Base-by-base conservation (phyloP, 1,140 invertebrate species). In the Teleogryllus occipitalis region DNA sequence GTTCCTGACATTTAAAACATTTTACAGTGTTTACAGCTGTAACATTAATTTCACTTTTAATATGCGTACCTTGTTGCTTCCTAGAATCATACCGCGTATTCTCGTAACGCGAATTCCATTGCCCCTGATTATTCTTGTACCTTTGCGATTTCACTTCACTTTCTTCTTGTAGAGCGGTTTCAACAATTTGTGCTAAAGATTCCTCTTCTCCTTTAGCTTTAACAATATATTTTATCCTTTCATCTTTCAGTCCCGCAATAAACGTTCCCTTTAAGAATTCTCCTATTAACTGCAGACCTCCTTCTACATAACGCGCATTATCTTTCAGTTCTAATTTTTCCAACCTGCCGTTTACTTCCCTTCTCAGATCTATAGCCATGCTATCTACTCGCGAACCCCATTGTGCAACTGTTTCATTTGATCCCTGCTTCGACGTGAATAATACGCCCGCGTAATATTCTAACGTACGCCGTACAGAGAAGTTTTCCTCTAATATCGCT, bases 401-500 rank as follows among this genome's bases (percentile, higher is more conserved):
- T 46, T 76, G 75, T 10, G 75, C 75, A 7, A 76, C 10, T 14
- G 74, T 39, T 21, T 75, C 7, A 22, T 14, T 39, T 10, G 21
- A 15, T 75, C 46, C 46, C n/a, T 75, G 75, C n/a, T 47, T 39
- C 8, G 74, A 22, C 12, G 22, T 75, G n/a, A 75, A 75, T 10
- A 75, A n/a, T 10, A 27, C n/a, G n/a, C 75, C 22, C 10, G 46
- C 75, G n/a, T 75, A 47, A 21, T 75, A 75, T 39, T 75, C 75
- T 27, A 75, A 10, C 22, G 75, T 75, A 12, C 75, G 22, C 8
- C 75, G 75, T 14, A 27, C 3, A 14, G 75, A 75, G 6, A 39
- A 75, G n/a, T 75, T 75, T 21, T 75, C 75, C n/a, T 75, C 75
- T 75, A 75, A 75, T 39, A 7, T 75, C 14, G 75, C 75, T 47